Evolutionary conservation across 2,888 invertebrate genomes (phyloP).

Genomic region (Drosophila macrothrix): DNA sequence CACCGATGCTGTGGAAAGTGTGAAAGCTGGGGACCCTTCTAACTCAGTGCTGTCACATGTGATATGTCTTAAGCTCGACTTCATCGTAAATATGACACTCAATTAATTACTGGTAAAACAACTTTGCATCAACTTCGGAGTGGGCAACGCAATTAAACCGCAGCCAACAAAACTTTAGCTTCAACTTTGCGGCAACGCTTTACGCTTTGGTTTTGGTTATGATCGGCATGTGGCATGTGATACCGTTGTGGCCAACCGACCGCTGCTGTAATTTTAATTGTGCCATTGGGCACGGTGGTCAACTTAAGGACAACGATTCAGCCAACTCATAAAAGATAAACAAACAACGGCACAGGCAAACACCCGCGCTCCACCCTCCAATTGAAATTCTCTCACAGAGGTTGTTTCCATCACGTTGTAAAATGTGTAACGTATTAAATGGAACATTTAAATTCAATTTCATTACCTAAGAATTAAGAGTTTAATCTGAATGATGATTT

Average conservation of each 20-base stretch:
- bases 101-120: slow-evolving; percentile 63
- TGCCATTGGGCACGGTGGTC: slow-evolving; percentile 37
- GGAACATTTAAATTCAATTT: not conserved
- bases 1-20: not conserved
- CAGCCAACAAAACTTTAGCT: slow-evolving; percentile 21
- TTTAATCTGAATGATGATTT: not conserved
- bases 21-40: slow-evolving; percentile 2
- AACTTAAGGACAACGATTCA: slow-evolving; percentile 36
- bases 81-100: slow-evolving; percentile 69
- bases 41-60: slow-evolving; percentile 53
- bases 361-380: not conserved
- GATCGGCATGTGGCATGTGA: slow-evolving; percentile 30
- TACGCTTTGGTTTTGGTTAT: slow-evolving; percentile 6
- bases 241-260: slow-evolving; percentile 40
- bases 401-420: not conserved
- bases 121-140: slow-evolving; percentile 29
- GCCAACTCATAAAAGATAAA: slow-evolving; percentile 25
- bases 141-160: slow-evolving; percentile 46
- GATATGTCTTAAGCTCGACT: slow-evolving; percentile 45
- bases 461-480: not conserved
- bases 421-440: not conserved
- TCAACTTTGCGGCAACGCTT: slow-evolving; percentile 10
- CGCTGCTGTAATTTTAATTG: slow-evolving; percentile 46
- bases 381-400: not conserved
- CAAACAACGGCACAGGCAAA: not conserved